These are phyloP conservation scores for Rhabdomys pumilio DNA, from an alignment of 2,797 vertebrate species.

Conservation along the genomic window DNA sequence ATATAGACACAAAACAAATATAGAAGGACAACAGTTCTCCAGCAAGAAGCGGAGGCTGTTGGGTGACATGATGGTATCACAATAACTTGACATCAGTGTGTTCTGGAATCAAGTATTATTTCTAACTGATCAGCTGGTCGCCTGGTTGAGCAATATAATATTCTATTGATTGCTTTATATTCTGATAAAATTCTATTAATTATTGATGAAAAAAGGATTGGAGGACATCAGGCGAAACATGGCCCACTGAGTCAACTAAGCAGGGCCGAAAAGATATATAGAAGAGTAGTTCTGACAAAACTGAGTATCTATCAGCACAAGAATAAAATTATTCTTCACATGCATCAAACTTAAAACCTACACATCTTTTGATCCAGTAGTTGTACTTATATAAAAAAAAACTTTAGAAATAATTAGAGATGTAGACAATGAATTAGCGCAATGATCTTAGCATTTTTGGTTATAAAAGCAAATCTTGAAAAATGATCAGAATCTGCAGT, in stretches of 20 bases:
- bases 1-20: background rate
- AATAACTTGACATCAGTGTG: background rate
- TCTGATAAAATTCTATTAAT: background rate
- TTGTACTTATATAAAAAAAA: background rate
- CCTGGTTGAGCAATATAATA: background rate
- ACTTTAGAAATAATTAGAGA: constrained; percentile 8
- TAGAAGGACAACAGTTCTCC: background rate
- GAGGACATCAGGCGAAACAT: background rate
- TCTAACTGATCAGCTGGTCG: background rate
- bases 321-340: constrained; percentile 38
- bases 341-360: background rate
- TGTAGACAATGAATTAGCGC: background rate
- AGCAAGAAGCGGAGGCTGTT: background rate
- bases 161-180: background rate
- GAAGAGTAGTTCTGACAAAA: background rate
- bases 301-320: background rate
- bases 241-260: background rate
- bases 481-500: background rate
- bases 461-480: constrained; percentile 1
- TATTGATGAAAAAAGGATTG: background rate
- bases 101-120: background rate
- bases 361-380: background rate
- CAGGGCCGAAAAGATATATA: background rate
- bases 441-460: background rate
- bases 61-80: background rate